Evolutionary conservation across 2,113 vertebrate species (phyloP), one percentile per base, ranked within the genome.

Genomic region (Amblyopsis rosae): DNA sequence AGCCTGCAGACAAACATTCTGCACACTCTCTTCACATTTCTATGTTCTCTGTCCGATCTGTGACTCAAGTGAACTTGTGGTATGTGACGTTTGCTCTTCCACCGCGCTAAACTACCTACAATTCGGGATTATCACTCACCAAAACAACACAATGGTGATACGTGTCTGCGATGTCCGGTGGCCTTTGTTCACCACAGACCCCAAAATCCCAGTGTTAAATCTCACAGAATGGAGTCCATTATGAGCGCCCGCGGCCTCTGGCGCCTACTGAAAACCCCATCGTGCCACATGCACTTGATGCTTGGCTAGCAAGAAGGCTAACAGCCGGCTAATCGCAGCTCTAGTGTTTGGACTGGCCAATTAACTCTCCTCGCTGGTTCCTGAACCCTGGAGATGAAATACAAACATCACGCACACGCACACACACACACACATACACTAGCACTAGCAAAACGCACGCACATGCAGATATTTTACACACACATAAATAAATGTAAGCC

Each of bases 211-310:
- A 72, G 86, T 86, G 84, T 86, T 90, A 92, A 69, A 87, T 67
- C 82, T 86, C 76, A 50, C 49, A 53, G 87, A 90, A 86, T 77
- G 86, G 82, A 85, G 79, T 77, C 86, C 80, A 82, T 82, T 84
- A 89, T 88, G 80, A 89, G 62, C 61, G 4, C 65, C 76, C 7
- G 15, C 59, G 6, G 68, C 65, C 82, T 89, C 72, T 82, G 86
- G 83, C 86, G 85, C 82, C 87, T 79, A 41, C 76, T 74, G 63
- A 58, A 92, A 93, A 92, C 92, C 86, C 83, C 67, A 83, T 90
- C 90, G 70, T 51, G 75, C 69, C 67, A 75, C 62, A 71, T 79
- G 81, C 83, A 82, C 76, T 82, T 83, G 72, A 76, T 76, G 83
- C 69, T 82, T 81, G 72, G 82, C 70, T 83, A 87, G 75, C 62